These are phyloP conservation scores for Upupa epops DNA, from an alignment of 2,113 vertebrate species.

Conservation along the genomic window DNA sequence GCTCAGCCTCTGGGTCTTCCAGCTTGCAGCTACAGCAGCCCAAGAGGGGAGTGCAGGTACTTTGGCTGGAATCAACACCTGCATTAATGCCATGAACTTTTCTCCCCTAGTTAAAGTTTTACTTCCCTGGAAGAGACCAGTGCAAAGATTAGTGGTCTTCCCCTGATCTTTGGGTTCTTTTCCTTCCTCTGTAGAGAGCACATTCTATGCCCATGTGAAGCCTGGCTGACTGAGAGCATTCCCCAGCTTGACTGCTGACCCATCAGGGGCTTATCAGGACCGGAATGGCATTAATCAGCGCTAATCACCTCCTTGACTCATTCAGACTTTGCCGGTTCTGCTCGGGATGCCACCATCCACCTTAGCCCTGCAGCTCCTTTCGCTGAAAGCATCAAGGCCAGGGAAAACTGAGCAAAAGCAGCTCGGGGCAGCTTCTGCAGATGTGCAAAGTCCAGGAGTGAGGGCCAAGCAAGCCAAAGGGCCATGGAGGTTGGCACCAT, in stretches of 20 bases:
- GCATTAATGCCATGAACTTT: conserved; percentile 17
- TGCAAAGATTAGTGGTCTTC: conserved; percentile 56
- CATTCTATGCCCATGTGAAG: background rate
- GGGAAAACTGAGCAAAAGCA: background rate
- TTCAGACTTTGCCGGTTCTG: background rate
- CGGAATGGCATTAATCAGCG: background rate
- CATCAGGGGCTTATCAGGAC: background rate
- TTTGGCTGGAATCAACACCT: background rate
- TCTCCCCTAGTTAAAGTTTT: conserved; percentile 64
- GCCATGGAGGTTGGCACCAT: background rate
- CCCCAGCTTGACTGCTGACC: background rate
- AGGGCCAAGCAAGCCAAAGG: background rate
- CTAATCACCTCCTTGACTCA: background rate
- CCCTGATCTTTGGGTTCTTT: background rate
- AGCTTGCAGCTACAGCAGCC: background rate
- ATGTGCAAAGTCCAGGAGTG: conserved; percentile 1
- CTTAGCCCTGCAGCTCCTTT: background rate
- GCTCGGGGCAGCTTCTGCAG: conserved; percentile 2
- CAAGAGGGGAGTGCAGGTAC: background rate
- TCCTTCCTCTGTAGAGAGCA: conserved; percentile 13
- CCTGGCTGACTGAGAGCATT: background rate
- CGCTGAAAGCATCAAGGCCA: background rate
- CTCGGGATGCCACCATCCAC: background rate
- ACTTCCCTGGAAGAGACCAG: background rate
- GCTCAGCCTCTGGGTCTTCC: background rate